phyloP scores from a whole-genome alignment of 2,113 vertebrate genomes.

The Numenius arquata region DNA sequence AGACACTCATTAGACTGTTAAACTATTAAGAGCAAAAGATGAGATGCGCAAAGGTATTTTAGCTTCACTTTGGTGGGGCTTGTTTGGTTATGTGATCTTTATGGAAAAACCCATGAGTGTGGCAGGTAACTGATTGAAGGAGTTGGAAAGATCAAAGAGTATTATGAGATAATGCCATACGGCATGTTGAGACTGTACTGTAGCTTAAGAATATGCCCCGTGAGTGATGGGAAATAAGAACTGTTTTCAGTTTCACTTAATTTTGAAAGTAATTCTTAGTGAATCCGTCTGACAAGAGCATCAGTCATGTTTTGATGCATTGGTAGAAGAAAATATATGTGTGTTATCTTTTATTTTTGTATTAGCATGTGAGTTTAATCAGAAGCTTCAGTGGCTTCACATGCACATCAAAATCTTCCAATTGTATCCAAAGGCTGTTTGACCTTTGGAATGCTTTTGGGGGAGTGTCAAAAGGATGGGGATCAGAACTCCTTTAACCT shows the following conservation, averaged over 20 bases:
- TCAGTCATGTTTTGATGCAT: background rate
- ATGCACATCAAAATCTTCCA: background rate
- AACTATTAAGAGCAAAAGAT: background rate
- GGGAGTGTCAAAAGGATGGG: background rate
- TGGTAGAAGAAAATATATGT: constrained; percentile 23
- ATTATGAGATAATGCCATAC: background rate
- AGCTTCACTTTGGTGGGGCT: background rate
- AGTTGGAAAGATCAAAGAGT: background rate
- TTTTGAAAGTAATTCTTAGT: background rate
- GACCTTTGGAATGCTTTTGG: constrained; percentile 23
- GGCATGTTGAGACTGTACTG: background rate
- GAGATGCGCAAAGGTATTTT: background rate
- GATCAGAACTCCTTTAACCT: constrained; percentile 18
- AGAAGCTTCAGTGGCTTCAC: constrained; percentile 14
- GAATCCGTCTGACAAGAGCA: constrained; percentile 26
- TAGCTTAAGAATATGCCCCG: background rate
- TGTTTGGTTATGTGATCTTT: background rate
- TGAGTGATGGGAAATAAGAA: background rate
- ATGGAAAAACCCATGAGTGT: background rate
- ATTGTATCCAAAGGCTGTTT: background rate
- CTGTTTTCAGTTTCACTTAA: background rate
- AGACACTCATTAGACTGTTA: background rate
- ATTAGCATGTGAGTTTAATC: background rate
- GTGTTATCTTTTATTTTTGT: background rate
- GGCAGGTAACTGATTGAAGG: background rate